Percentiles rank a stretch among this genome's conserved stretches.
phyloP scores from a whole-genome alignment of 2,888 invertebrate genomes.

The Eristalis tenax region DNA sequence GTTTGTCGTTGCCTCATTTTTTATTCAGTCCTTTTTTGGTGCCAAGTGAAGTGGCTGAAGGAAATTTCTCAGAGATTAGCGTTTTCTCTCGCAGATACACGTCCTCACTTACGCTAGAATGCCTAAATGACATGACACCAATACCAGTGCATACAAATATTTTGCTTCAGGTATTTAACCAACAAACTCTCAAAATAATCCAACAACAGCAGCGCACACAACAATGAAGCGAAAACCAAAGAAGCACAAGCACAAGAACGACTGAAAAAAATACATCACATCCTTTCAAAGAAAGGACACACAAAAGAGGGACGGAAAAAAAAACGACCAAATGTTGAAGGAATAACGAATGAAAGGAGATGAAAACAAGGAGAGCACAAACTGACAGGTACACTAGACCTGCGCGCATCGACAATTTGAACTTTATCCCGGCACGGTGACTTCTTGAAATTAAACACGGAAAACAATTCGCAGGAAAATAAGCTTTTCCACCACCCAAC shows the following conservation, averaged over 20 bases:
- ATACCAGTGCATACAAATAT: conserved; percentile 60
- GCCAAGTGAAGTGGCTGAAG: conserved; percentile 58
- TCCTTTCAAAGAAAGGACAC: conserved; percentile 19
- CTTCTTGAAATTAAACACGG: conserved; percentile 56
- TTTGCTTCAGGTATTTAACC: conserved; percentile 59
- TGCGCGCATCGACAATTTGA: conserved; percentile 65
- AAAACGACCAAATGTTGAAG: conserved; percentile 14
- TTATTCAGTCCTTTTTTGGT: conserved; percentile 23
- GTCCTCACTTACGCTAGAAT: conserved; percentile 59
- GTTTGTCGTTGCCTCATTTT: conserved; percentile 28
- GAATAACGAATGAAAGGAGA: conserved; percentile 36
- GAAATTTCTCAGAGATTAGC: conserved; percentile 59
- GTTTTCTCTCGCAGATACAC: conserved; percentile 55
- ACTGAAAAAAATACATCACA: conserved; percentile 16
- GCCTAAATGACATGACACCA: conserved; percentile 67
- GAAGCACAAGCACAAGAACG: conserved; percentile 31
- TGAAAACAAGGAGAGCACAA: conserved; percentile 54
- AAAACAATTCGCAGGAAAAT: conserved; percentile 45
- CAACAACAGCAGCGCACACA: conserved; percentile 40
- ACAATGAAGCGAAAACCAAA: conserved; percentile 24
- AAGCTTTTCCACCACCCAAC: conserved; percentile 57
- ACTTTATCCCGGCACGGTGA: conserved; percentile 68
- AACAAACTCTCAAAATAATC: conserved; percentile 58
- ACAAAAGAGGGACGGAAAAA: not conserved
- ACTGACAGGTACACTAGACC: conserved; percentile 69